Conservation (phyloP, 2,113 vertebrate species). For the Dendrocopos noguchii region DNA sequence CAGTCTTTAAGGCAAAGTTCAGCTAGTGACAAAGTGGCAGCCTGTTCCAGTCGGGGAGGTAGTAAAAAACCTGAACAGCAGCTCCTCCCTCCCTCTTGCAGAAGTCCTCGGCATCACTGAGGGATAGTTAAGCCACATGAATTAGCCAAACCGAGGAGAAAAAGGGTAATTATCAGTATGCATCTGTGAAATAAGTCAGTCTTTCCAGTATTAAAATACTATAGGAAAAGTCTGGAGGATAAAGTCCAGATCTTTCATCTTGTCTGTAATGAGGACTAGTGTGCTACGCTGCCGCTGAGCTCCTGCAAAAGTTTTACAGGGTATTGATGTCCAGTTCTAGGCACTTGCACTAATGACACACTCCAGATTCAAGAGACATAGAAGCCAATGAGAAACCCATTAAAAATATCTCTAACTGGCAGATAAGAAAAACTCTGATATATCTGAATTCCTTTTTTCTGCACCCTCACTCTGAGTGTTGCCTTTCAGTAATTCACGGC, state of each 20-base stretch:
- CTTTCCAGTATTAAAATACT: neutral
- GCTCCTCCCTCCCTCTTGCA: constrained; percentile 22
- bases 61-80: neutral
- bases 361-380: neutral
- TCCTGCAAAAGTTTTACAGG: neutral
- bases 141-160: neutral
- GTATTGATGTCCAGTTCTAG: neutral
- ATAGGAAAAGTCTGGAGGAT: neutral
- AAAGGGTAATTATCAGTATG: neutral
- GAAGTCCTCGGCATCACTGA: neutral
- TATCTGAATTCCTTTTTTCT: neutral
- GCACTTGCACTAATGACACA: neutral
- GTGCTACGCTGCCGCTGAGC: neutral
- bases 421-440: neutral
- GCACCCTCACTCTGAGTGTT: fast-evolving
- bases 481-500: neutral
- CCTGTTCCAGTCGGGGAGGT: neutral
- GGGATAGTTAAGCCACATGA: neutral
- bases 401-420: neutral
- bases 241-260: neutral
- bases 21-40: neutral
- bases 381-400: neutral
- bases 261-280: neutral
- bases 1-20: constrained; percentile 58
- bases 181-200: neutral